Base-by-base conservation (phyloP, 2,888 invertebrate genomes). In the Diaphora mendica region DNA sequence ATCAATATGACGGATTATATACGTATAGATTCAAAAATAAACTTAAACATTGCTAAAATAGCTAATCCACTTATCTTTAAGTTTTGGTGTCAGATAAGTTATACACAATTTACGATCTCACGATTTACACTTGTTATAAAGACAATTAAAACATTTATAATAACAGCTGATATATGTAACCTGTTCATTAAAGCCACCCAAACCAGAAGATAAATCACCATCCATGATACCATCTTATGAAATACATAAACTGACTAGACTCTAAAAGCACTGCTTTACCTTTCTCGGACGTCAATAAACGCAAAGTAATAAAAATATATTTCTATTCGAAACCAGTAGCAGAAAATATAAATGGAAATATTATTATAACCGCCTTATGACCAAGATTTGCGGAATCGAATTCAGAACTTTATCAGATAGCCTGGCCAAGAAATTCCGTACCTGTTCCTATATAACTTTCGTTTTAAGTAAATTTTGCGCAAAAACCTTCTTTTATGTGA, bases 401-500 rank as follows among this genome's bases (percentile, higher is more conserved):
- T 75, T 70, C 64, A 55, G 68, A 62, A 51, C 33, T 55, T 68
- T 68, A 73, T 69, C 73, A 75, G 64, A 70, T 39, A 73, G 71
- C 33, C 20, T n/a, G 55, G 23, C 39, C 51, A 30, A 72, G 26
- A 64, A 65, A n/a, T 73, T 55, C n/a, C 26, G 67, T 62, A 59
- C 23, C 62, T 62, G 51, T 55, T 78, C 65, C 68, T 76, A 79
- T 75, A 77, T 79, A 82, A 81, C 81, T 79, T 81, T 80, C 69
- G 72, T 77, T 77, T 81, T 83, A 82, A 83, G 77, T 79, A 80
- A 84, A 80, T 83, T 85, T 77, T 79, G 70, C 39, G 48, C 73
- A 83, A 82, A 82, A 85, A 86, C 85, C 86, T 82, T 82, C 78
- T 84, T 87, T 85, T 85, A 87, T 83, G 83, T 78, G 85, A 83